phyloP scores from a whole-genome alignment of 2,888 invertebrate genomes.

The Cancer borealis region DNA sequence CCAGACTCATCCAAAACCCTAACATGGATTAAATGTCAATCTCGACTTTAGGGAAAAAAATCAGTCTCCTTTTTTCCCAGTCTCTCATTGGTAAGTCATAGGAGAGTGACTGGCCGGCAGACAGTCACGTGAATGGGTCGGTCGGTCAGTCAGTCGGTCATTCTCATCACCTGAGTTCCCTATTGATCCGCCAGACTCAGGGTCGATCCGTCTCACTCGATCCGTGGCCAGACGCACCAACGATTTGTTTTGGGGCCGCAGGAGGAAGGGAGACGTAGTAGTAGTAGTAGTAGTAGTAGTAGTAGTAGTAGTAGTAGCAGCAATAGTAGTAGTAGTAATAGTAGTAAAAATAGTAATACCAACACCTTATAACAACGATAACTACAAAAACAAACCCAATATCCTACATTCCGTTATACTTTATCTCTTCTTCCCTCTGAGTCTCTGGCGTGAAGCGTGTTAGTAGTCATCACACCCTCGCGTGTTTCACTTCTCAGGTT shows the following conservation, averaged over 20 bases:
- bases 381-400: background rate
- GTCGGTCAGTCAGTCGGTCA: slow-evolving; percentile 35
- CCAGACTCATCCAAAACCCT: background rate
- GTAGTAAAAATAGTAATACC: background rate
- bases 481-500: slow-evolving; percentile 31
- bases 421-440: background rate
- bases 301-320: background rate
- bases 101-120: background rate
- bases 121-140: background rate
- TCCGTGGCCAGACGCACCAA: background rate
- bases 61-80: background rate
- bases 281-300: background rate
- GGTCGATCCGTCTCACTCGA: slow-evolving; percentile 45
- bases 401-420: background rate
- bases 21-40: background rate
- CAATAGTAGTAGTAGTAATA: background rate
- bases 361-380: background rate
- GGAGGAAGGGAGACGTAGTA: background rate
- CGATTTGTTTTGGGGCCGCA: slow-evolving; percentile 6
- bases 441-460: background rate
- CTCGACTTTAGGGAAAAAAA: background rate
- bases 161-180: background rate
- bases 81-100: background rate
- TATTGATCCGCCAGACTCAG: slow-evolving; percentile 14
- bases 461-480: background rate